Conservation (phyloP, 2,888 invertebrate species). For the Leucophenga montana region DNA sequence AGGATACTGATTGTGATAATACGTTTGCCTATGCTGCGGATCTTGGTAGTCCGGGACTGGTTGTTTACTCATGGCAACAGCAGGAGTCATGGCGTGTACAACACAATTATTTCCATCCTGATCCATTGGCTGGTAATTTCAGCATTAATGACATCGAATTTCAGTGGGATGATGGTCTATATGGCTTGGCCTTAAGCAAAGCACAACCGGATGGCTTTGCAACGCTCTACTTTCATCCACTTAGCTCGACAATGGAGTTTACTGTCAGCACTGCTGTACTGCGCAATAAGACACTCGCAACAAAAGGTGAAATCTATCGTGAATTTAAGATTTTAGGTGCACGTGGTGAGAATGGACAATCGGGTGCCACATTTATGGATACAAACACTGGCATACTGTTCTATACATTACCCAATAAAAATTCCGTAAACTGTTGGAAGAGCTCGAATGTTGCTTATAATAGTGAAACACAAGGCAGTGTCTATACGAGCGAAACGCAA, state of each 20-base stretch:
- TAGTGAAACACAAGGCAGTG: slow-evolving; percentile 81
- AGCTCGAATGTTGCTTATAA: slow-evolving; percentile 80
- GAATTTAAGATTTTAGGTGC: slow-evolving; percentile 81
- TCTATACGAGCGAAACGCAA: slow-evolving; percentile 81
- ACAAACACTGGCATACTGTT: slow-evolving; percentile 82
- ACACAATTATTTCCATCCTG: slow-evolving; percentile 81
- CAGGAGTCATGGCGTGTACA: slow-evolving; percentile 83
- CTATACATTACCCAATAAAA: slow-evolving; percentile 83
- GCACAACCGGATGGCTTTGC: slow-evolving; percentile 79
- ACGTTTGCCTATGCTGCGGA: slow-evolving; percentile 84
- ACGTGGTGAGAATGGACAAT: slow-evolving; percentile 82
- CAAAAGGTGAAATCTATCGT: slow-evolving; percentile 75
- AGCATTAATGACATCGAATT: slow-evolving; percentile 81
- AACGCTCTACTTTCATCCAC: slow-evolving; percentile 85
- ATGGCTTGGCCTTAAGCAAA: slow-evolving; percentile 82
- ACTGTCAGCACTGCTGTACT: slow-evolving; percentile 81
- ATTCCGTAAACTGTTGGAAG: slow-evolving; percentile 86
- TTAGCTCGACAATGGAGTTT: slow-evolving; percentile 85
- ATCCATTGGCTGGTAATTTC: slow-evolving; percentile 82
- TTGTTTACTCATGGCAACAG: slow-evolving; percentile 84
- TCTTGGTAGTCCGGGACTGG: slow-evolving; percentile 79
- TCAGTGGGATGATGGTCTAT: slow-evolving; percentile 85
- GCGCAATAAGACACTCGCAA: slow-evolving; percentile 76
- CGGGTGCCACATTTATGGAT: slow-evolving; percentile 82
- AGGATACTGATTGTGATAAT: slow-evolving; percentile 82